These are phyloP conservation scores for Arrhamphus sclerolepis DNA, from an alignment of 2,797 vertebrate species.

Conservation along the genomic window DNA sequence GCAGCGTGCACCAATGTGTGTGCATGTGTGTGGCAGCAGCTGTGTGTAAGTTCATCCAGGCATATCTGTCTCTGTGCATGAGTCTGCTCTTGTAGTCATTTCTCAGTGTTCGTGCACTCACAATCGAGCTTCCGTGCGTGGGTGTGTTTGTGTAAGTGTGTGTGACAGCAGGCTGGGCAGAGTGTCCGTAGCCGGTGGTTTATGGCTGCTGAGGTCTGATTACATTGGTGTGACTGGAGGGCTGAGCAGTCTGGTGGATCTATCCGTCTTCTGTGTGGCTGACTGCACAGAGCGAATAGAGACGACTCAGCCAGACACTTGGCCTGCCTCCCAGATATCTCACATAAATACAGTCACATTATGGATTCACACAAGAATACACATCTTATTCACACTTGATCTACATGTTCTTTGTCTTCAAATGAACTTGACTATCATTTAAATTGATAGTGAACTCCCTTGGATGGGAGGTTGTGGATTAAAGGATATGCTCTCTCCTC, in stretches of 20 bases:
- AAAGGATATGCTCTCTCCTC: conserved; percentile 7
- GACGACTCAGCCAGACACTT: conserved; percentile 73
- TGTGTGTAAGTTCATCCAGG: conserved; percentile 2
- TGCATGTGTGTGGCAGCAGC: background rate
- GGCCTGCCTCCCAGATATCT: conserved; percentile 70
- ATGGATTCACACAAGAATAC: conserved; percentile 60
- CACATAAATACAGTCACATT: conserved; percentile 59
- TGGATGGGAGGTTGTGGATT: background rate
- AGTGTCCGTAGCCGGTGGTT: conserved; percentile 72
- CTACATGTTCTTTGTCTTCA: conserved; percentile 33
- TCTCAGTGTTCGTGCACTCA: conserved; percentile 36
- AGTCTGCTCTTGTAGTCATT: conserved; percentile 29
- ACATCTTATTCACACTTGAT: conserved; percentile 51
- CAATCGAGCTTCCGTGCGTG: conserved; percentile 24
- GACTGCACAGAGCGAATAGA: conserved; percentile 72
- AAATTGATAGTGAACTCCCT: conserved; percentile 12
- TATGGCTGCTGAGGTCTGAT: conserved; percentile 79
- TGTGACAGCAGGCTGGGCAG: conserved; percentile 57
- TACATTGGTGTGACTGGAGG: conserved; percentile 73
- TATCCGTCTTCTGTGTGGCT: conserved; percentile 75
- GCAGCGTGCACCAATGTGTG: conserved; percentile 11
- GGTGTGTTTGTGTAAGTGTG: conserved; percentile 41
- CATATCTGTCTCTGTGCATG: conserved; percentile 19
- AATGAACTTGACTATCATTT: conserved; percentile 37
- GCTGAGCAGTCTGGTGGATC: conserved; percentile 70